phyloP scores from a whole-genome alignment of 1,140 invertebrate species.

The Agrypnia vestita region DNA sequence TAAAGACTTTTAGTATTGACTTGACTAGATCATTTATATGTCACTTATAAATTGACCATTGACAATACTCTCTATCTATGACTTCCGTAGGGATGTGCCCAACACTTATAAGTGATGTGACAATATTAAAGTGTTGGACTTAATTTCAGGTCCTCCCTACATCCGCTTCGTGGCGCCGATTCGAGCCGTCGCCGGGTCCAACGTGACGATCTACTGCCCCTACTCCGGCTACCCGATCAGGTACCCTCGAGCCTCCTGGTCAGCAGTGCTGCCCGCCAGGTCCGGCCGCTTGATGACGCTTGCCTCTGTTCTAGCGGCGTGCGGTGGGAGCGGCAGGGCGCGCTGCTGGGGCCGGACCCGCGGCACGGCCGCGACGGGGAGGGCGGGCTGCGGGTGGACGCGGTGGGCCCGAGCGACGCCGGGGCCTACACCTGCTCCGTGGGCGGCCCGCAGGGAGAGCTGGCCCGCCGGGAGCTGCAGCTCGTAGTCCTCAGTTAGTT shows the following conservation, averaged over 20 bases:
- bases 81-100: too few relatives aligned
- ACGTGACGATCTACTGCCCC: slow-evolving; percentile 79
- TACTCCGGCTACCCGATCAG: slow-evolving; percentile 81
- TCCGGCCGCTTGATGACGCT: neutral
- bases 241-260: neutral
- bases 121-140: too few relatives aligned
- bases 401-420: slow-evolving; percentile 76
- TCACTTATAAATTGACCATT: too few relatives aligned
- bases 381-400: slow-evolving; percentile 81
- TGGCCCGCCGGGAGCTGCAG: slow-evolving; percentile 77
- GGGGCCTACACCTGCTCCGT: slow-evolving; percentile 86
- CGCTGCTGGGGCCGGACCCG: slow-evolving; percentile 23
- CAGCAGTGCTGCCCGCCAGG: neutral
- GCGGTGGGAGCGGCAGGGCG: slow-evolving; percentile 53
- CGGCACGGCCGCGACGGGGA: slow-evolving; percentile 32
- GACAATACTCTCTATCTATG: too few relatives aligned
- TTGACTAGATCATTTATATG: too few relatives aligned
- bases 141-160: slow-evolving; percentile 76
- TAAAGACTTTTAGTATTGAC: too few relatives aligned
- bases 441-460: slow-evolving; percentile 78
- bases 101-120: too few relatives aligned
- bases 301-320: slow-evolving; percentile 29
- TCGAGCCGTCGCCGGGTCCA: slow-evolving; percentile 80
- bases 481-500: slow-evolving; percentile 82
- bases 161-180: slow-evolving; percentile 80